Conservation (phyloP, 1,140 invertebrate species). For the Penaeus vannamei region DNA sequence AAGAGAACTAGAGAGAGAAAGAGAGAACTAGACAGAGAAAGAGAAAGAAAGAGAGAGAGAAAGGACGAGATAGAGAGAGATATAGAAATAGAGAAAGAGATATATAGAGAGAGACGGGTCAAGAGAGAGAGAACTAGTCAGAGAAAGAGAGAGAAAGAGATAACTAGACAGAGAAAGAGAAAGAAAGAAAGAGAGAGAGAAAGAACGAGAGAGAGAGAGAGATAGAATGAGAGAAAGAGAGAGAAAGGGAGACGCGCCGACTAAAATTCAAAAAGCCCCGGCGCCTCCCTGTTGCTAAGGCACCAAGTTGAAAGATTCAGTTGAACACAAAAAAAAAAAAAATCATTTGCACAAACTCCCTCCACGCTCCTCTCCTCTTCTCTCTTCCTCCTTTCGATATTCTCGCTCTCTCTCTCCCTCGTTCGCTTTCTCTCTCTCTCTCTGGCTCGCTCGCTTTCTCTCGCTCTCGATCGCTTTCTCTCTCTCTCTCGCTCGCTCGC, state of each 20-base stretch:
- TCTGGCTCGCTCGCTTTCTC: background rate
- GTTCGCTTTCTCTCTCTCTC: background rate
- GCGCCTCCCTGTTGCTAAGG: background rate
- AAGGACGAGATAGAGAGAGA: too few species aligned
- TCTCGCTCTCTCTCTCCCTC: too few species aligned
- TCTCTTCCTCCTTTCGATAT: background rate
- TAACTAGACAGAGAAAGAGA: background rate
- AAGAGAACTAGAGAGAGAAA: too few species aligned
- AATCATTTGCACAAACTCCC: background rate
- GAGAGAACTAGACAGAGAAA: too few species aligned
- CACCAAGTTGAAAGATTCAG: too few species aligned
- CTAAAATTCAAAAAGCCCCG: too few species aligned
- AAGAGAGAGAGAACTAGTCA: background rate
- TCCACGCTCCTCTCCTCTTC: background rate
- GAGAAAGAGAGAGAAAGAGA: background rate
- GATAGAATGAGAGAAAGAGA: background rate
- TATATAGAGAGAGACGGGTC: background rate
- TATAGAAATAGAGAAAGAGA: background rate
- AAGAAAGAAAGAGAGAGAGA: background rate
- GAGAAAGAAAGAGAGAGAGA: too few species aligned
- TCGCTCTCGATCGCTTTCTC: background rate
- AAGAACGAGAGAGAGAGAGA: background rate
- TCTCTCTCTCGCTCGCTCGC: background rate
- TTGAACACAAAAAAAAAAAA: too few species aligned
- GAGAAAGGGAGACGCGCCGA: background rate